Percentiles rank a stretch among this genome's conserved stretches.
Conservation (phyloP, 2,797 vertebrate species). For the Telmatherina bonti region DNA sequence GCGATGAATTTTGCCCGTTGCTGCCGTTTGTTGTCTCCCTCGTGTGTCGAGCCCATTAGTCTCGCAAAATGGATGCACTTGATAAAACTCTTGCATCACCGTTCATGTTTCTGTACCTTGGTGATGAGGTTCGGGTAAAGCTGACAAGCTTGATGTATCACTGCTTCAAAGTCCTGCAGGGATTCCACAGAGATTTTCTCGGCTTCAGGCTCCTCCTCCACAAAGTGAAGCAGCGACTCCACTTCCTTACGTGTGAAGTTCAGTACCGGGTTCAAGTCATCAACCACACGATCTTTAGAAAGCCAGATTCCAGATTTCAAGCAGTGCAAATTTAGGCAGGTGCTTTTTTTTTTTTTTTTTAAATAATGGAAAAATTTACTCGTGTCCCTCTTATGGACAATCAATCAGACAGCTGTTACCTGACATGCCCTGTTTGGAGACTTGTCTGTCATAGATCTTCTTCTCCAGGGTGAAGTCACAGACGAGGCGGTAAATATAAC, state of each 20-base stretch:
- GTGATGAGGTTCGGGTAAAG: slow-evolving; percentile 95
- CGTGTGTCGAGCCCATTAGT: too few relatives aligned
- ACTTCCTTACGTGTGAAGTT: slow-evolving; percentile 98
- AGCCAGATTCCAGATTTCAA: slow-evolving; percentile 1
- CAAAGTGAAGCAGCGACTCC: slow-evolving; percentile 97
- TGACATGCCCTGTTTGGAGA: slow-evolving; percentile 99
- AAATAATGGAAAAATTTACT: neutral
- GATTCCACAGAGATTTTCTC: slow-evolving; percentile 75
- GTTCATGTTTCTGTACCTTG: slow-evolving; percentile 84
- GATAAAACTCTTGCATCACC: neutral
- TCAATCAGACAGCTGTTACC: slow-evolving; percentile 81
- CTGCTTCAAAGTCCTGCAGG: slow-evolving; percentile 83
- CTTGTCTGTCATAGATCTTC: slow-evolving; percentile 98
- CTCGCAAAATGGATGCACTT: neutral
- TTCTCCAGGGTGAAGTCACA: slow-evolving; percentile 98
- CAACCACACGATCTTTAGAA: slow-evolving; percentile 93
- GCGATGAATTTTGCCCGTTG: too few relatives aligned
- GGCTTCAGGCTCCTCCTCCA: slow-evolving; percentile 91
- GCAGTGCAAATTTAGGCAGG: neutral
- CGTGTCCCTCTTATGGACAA: neutral
- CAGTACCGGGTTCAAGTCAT: slow-evolving; percentile 97
- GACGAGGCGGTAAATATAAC: slow-evolving; percentile 96
- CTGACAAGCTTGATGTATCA: slow-evolving; percentile 89
- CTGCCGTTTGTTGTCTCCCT: too few relatives aligned
- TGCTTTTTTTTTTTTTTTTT: neutral